phyloP scores from a whole-genome alignment of 2,113 vertebrate species.

The Microcebus tavaratra region DNA sequence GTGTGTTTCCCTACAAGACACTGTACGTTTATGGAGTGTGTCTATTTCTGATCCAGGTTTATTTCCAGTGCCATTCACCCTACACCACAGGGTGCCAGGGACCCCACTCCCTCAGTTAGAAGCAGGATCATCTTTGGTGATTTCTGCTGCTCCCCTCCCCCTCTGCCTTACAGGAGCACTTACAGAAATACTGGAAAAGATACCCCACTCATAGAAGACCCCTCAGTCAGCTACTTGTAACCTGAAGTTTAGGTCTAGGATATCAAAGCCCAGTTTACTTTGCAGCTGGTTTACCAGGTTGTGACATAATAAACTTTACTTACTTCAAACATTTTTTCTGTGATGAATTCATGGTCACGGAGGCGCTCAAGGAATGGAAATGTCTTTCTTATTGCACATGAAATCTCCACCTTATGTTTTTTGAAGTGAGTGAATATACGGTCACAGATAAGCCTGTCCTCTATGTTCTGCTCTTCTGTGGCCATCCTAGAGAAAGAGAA shows the following conservation, averaged over 20 bases:
- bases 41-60: too few relatives aligned
- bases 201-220: background rate
- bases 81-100: too few relatives aligned
- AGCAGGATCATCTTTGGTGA: background rate
- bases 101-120: background rate
- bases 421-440: background rate
- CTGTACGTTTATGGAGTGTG: too few relatives aligned
- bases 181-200: background rate
- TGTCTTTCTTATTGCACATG: constrained; percentile 17
- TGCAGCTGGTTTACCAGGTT: background rate
- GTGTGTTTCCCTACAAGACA: too few relatives aligned
- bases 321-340: constrained; percentile 43
- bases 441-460: accelerated
- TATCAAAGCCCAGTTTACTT: background rate
- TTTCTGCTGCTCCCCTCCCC: background rate
- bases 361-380: constrained; percentile 71
- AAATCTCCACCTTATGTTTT: constrained; percentile 50
- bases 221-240: background rate
- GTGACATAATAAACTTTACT: constrained; percentile 42
- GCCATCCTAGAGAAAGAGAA: background rate
- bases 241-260: background rate
- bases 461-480: background rate
- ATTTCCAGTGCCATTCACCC: too few relatives aligned
- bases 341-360: constrained; percentile 62
- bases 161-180: background rate